phyloP scores from a whole-genome alignment of 2,797 vertebrate species.

The Kryptolebias ocellatus region DNA sequence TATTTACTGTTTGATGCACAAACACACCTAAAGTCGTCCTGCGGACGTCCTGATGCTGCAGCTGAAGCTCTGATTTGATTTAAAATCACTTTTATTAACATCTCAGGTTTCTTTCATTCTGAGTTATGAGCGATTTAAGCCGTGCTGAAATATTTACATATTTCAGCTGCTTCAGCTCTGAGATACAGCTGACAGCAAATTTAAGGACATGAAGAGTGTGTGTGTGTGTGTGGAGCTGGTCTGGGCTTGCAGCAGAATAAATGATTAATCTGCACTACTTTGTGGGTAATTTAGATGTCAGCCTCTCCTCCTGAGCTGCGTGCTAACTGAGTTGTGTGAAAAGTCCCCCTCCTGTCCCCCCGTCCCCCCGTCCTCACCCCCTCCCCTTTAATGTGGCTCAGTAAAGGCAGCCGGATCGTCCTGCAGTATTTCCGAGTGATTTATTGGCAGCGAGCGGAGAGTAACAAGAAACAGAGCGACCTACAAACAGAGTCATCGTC shows the following conservation, averaged over 20 bases:
- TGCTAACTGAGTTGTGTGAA: constrained; percentile 49
- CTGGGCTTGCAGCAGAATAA: constrained; percentile 55
- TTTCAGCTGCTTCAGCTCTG: no score
- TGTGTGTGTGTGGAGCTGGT: constrained; percentile 37
- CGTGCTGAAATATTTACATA: no score
- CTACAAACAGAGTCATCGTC: constrained; percentile 24
- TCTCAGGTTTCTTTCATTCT: no score
- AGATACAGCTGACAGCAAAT: no score
- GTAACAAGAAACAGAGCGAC: constrained; percentile 46
- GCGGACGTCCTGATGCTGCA: no score
- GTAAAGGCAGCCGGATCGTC: constrained; percentile 16
- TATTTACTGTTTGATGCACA: no score
- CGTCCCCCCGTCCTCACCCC: constrained; percentile 2
- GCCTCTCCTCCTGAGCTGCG: constrained; percentile 41
- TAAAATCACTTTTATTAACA: no score
- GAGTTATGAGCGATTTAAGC: no score
- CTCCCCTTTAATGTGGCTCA: constrained; percentile 49
- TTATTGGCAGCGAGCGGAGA: constrained; percentile 45
- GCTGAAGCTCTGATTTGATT: no score
- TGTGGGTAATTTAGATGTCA: constrained; percentile 73
- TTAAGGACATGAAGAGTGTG: background rate
- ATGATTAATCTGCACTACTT: constrained; percentile 69
- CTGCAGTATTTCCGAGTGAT: constrained; percentile 58
- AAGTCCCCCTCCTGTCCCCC: constrained; percentile 1
- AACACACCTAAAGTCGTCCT: no score